A percentile compares a stretch with the other conserved stretches of the same genome.
Conservation (phyloP, 2,113 vertebrate genomes). For the Artemisiospiza belli region DNA sequence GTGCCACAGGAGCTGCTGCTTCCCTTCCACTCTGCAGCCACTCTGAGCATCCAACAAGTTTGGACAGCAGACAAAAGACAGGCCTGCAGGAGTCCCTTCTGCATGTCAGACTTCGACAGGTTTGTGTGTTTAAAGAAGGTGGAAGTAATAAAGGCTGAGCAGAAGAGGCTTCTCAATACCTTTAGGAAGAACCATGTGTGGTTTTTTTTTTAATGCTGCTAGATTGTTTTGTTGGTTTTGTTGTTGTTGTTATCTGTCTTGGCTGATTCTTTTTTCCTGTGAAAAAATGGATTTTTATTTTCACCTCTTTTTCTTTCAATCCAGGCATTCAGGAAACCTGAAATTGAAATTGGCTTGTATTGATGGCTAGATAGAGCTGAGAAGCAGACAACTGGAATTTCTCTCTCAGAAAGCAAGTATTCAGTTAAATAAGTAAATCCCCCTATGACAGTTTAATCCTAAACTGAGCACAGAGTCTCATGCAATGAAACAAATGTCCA, state of each 20-base stretch:
- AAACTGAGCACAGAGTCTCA: neutral
- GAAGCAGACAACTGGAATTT: slow-evolving; percentile 54
- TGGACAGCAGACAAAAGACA: slow-evolving; percentile 45
- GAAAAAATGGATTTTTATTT: slow-evolving; percentile 33
- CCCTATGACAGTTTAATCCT: slow-evolving; percentile 48
- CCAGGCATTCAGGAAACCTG: slow-evolving; percentile 53
- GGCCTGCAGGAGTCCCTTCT: slow-evolving; percentile 11
- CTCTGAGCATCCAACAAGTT: slow-evolving; percentile 33
- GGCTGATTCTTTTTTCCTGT: neutral
- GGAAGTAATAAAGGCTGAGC: neutral
- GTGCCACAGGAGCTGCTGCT: neutral
- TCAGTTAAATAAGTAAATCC: slow-evolving; percentile 65
- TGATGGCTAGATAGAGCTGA: slow-evolving; percentile 59
- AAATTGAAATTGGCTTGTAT: slow-evolving; percentile 58
- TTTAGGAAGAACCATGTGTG: neutral
- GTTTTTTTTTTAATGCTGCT: neutral
- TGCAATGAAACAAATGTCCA: slow-evolving; percentile 51
- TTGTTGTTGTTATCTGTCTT: neutral
- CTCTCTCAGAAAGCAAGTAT: slow-evolving; percentile 64
- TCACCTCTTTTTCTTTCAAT: slow-evolving; percentile 36
- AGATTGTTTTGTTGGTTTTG: neutral
- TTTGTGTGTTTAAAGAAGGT: neutral
- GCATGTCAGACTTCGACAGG: neutral
- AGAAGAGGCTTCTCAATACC: neutral
- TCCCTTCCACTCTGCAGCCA: slow-evolving; percentile 1